Percentiles rank a stretch among this genome's conserved stretches.
These are phyloP conservation scores for Thyatira batis DNA, from an alignment of 2,888 invertebrate genomes.

Conservation along the genomic window DNA sequence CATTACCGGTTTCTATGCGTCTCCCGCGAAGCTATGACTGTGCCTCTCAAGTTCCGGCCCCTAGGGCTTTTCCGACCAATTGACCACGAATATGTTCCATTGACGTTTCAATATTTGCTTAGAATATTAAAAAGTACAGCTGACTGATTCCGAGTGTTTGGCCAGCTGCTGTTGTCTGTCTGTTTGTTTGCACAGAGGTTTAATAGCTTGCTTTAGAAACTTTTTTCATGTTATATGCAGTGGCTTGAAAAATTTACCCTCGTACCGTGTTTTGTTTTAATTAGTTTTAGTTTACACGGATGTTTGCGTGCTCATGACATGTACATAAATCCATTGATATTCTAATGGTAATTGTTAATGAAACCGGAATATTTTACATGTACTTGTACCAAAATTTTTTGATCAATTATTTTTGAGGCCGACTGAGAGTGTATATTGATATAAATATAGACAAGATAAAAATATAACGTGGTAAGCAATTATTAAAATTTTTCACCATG, in stretches of 20 bases:
- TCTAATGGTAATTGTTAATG: background rate
- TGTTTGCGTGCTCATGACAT: background rate
- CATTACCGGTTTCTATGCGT: slow-evolving; percentile 14
- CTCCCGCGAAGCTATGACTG: background rate
- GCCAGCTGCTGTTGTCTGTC: slow-evolving; percentile 52
- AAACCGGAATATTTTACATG: background rate
- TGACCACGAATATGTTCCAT: slow-evolving; percentile 54
- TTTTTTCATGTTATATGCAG: slow-evolving; percentile 28
- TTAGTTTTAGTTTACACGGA: background rate
- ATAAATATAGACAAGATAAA: background rate
- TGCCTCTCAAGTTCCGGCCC: slow-evolving; percentile 16
- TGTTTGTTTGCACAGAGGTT: slow-evolving; percentile 32
- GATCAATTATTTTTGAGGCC: too few species aligned
- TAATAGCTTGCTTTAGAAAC: slow-evolving; percentile 24
- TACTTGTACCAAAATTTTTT: too few species aligned
- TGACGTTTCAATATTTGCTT: slow-evolving; percentile 54
- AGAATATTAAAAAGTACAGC: slow-evolving; percentile 54
- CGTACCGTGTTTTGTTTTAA: background rate
- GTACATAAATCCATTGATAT: background rate
- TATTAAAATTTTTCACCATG: background rate
- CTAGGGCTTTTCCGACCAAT: slow-evolving; percentile 55
- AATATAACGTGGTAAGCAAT: background rate
- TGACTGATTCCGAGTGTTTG: slow-evolving; percentile 49
- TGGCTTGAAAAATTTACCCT: slow-evolving; percentile 11
- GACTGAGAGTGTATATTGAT: background rate